A percentile compares a stretch with the other conserved stretches of the same genome.
phyloP scores from a whole-genome alignment of 1,140 invertebrate species.

The Drosophila gunungcola region DNA sequence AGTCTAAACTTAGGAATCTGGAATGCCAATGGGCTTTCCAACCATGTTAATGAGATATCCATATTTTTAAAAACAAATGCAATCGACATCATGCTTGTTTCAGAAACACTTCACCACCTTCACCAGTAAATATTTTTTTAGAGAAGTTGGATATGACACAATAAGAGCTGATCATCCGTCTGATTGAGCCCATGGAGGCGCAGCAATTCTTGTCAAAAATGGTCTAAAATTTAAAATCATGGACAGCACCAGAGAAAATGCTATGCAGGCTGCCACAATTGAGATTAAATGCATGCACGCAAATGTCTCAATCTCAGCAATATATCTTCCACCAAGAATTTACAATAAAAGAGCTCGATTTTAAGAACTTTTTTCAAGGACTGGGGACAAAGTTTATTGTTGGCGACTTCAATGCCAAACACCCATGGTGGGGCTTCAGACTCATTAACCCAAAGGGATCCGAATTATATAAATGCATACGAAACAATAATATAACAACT shows the following conservation, averaged over 20 bases:
- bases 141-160: not conserved
- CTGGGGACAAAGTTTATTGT: too few relatives aligned
- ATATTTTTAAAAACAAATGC: not conserved
- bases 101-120: too few relatives aligned
- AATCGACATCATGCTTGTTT: too few relatives aligned
- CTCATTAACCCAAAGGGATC: not conserved
- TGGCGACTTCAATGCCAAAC: too few relatives aligned
- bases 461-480: constrained; percentile 4
- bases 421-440: too few relatives aligned
- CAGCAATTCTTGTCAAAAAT: too few relatives aligned
- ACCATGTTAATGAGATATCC: not conserved
- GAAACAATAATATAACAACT: constrained; percentile 8
- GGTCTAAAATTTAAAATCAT: not conserved
- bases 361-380: constrained; percentile 18
- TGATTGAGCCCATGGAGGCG: too few relatives aligned
- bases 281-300: constrained; percentile 1
- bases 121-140: too few relatives aligned
- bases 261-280: constrained; percentile 5
- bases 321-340: constrained; percentile 26
- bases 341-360: constrained; percentile 7
- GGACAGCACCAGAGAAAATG: constrained; percentile 3
- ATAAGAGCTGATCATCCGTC: not conserved
- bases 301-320: constrained; percentile 6
- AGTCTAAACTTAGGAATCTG: constrained; percentile 3
- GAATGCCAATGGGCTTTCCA: not conserved